Evolutionary conservation across 2,797 vertebrate genomes (phyloP), one percentile per base, ranked within the genome.

Genomic region (Graptemys geographica): DNA sequence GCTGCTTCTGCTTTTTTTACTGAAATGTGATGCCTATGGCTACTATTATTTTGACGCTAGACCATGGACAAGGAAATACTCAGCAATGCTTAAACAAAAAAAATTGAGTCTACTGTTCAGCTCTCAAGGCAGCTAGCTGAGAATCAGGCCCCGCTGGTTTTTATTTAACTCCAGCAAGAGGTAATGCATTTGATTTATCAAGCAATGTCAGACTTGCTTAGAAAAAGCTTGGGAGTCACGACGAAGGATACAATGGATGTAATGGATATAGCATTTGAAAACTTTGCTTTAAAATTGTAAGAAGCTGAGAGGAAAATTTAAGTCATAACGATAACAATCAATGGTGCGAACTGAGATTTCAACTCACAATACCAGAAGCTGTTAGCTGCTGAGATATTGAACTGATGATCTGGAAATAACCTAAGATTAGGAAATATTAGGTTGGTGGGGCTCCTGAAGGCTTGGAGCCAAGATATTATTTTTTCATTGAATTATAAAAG

Each of bases 1-100:
- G 11, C 85, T 95, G 87, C 90, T 95, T 95, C 84, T 85, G 74
- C 82, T 94, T 96, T 55, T 59, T 62, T 92, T 95, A 51, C 72
- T 88, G 80, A 88, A 84, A 94, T 69, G 3, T 86, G 82, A 94
- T 93, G 91, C 92, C 84, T 80, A 8, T 41, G 52, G 37, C 86
- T 92, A 88, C 87, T 79, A n/a, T 33, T 85, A 1, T 79, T 91
- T 95, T 80, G 59, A 84, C 53, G 81, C 59, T 2, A 95, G 53
- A 69, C 74, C 5, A 4, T 15, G 74, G 78, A 52, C 92, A 93
- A 72, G 31, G 27, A 95, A 86, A 84, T 59, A 55, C 85, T 78
- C 82, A 2, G 15, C 28, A 1, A 3, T 56, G 51, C 19, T 88
- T 72, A 4, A 37, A 4, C 33, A 2, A 41, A 89, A 0, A 62